These are phyloP conservation scores for Ophthalmolycus amberensis DNA, from an alignment of 2,113 vertebrate genomes.

Conservation along the genomic window DNA sequence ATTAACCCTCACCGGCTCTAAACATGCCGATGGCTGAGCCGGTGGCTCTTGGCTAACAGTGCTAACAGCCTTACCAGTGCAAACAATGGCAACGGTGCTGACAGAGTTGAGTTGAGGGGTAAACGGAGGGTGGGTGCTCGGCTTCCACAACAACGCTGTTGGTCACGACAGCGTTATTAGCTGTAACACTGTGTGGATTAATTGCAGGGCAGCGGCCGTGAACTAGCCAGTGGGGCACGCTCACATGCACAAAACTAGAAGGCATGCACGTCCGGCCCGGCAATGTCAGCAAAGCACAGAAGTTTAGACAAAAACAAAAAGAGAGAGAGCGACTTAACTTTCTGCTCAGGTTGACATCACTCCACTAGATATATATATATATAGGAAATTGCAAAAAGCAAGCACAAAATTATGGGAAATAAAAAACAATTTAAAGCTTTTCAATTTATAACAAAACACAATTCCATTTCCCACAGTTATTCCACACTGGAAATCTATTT, in stretches of 20 bases:
- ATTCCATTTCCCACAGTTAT: constrained; percentile 55
- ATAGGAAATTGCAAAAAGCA: neutral
- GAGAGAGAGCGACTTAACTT: too few species aligned
- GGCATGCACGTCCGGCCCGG: neutral
- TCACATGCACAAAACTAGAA: neutral
- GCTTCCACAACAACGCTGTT: neutral
- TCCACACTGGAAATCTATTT: constrained; percentile 63
- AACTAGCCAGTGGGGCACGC: neutral
- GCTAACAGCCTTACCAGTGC: neutral
- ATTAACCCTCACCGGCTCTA: neutral
- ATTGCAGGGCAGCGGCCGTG: neutral
- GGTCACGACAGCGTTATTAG: neutral
- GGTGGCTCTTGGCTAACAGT: neutral
- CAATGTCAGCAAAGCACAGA: too few species aligned
- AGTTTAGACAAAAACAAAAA: too few species aligned
- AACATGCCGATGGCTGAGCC: neutral
- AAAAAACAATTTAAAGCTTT: neutral
- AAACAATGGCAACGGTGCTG: neutral
- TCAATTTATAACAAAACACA: constrained; percentile 42
- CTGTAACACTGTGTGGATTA: neutral
- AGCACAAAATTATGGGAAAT: neutral
- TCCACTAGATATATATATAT: neutral
- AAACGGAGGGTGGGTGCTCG: neutral
- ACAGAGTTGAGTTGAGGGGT: neutral
- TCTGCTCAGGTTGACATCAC: too few species aligned